Percentiles rank a stretch among this genome's conserved stretches.
Conservation (phyloP, 1,140 invertebrate genomes). For the Euglossa dilemma region DNA sequence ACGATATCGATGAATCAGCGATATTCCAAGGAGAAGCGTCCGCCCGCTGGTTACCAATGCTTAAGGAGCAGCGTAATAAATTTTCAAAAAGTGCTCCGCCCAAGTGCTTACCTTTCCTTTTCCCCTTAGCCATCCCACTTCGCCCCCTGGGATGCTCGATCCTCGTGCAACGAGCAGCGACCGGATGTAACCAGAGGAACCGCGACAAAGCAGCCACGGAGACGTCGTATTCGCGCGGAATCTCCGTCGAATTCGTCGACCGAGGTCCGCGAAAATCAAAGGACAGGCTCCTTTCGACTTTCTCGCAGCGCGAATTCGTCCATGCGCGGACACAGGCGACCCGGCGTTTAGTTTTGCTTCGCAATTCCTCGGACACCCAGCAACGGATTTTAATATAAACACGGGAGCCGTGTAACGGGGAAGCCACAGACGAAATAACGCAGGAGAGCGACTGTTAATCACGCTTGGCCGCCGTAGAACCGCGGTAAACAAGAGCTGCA, state of each 20-base stretch:
- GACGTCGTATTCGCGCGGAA: background rate
- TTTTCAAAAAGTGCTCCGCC: conserved; percentile 70
- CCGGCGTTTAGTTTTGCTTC: background rate
- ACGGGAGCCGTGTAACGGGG: conserved; percentile 42
- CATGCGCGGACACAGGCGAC: too few relatives aligned
- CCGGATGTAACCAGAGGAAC: background rate
- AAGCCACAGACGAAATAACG: conserved; percentile 60
- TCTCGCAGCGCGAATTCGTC: background rate
- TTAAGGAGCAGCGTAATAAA: conserved; percentile 72
- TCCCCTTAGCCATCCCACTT: background rate
- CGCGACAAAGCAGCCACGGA: background rate
- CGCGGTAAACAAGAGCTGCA: conserved; percentile 56
- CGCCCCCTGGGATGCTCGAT: background rate
- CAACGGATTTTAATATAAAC: conserved; percentile 64
- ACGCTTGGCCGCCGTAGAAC: conserved; percentile 48
- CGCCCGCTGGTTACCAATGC: conserved; percentile 44
- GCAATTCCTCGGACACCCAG: background rate
- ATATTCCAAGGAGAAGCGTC: conserved; percentile 65
- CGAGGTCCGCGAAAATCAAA: background rate
- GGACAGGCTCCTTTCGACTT: too few relatives aligned
- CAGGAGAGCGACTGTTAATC: conserved; percentile 62
- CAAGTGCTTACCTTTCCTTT: conserved; percentile 46
- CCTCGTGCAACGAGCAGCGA: background rate
- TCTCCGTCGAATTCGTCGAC: background rate
- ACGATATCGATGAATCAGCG: conserved; percentile 81